Percentiles rank a stretch among this genome's conserved stretches.
These are phyloP conservation scores for Merluccius polli DNA, from an alignment of 2,797 vertebrate genomes.

Conservation along the genomic window DNA sequence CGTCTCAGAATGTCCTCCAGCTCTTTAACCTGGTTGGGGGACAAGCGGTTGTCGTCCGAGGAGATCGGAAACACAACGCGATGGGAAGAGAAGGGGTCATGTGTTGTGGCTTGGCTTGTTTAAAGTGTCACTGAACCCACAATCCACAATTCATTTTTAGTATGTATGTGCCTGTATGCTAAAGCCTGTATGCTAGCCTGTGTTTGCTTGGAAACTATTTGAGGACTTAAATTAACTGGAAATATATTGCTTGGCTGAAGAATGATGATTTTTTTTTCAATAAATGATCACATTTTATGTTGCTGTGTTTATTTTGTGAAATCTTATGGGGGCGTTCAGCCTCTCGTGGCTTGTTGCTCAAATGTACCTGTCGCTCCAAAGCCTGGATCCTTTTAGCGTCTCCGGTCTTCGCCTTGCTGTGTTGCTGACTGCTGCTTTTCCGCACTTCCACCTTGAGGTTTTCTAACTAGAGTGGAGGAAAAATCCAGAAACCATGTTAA, in stretches of 20 bases:
- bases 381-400: constrained; percentile 85
- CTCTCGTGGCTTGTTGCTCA: too few species aligned
- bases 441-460: constrained; percentile 78
- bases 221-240: too few species aligned
- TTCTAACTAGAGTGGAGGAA: constrained; percentile 73
- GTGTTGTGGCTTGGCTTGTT: neutral
- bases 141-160: too few species aligned
- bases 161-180: too few species aligned
- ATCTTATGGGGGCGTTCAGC: too few species aligned
- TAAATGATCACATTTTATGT: too few species aligned
- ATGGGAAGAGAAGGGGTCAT: neutral
- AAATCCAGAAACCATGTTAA: neutral
- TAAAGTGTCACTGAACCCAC: neutral
- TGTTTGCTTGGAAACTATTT: too few species aligned
- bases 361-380: constrained; percentile 82
- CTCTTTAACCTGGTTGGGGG: constrained; percentile 66
- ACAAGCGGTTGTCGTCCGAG: neutral
- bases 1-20: constrained; percentile 77
- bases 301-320: too few species aligned
- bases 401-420: constrained; percentile 70
- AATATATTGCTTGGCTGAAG: too few species aligned
- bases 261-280: too few species aligned
- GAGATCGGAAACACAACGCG: neutral
- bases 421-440: constrained; percentile 70
- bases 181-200: too few species aligned